Percentiles rank a stretch among this genome's conserved stretches.
These are phyloP conservation scores for Scaptomyza polygonia DNA, from an alignment of 2,888 invertebrate genomes.

Conservation along the genomic window DNA sequence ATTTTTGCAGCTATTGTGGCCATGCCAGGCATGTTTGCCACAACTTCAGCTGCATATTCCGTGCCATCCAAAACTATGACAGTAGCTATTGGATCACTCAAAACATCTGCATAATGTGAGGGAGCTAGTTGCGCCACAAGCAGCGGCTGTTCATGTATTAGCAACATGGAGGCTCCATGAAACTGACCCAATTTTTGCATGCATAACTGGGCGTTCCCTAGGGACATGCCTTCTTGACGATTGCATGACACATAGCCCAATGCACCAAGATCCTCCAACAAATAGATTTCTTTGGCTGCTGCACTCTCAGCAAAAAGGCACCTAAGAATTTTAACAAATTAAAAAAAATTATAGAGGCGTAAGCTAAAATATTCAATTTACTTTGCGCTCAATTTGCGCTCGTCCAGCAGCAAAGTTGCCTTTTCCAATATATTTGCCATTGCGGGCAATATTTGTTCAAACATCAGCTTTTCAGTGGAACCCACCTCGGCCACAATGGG, in stretches of 20 bases:
- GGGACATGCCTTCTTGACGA: constrained; percentile 85
- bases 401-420: constrained; percentile 1
- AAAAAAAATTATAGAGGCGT: neutral
- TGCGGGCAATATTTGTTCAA: constrained; percentile 61
- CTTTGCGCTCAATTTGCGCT: constrained; percentile 64
- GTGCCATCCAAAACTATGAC: constrained; percentile 60
- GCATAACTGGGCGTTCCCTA: constrained; percentile 84
- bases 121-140: constrained; percentile 34
- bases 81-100: constrained; percentile 36
- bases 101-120: constrained; percentile 57
- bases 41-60: constrained; percentile 43
- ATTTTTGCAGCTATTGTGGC: constrained; percentile 83
- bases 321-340: constrained; percentile 33
- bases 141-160: constrained; percentile 67
- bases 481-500: constrained; percentile 64
- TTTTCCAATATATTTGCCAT: constrained; percentile 57
- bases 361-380: constrained; percentile 33
- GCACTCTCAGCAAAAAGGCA: constrained; percentile 62
- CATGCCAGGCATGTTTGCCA: constrained; percentile 78
- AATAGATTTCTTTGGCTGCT: constrained; percentile 62
- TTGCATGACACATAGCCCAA: constrained; percentile 85
- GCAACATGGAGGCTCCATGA: constrained; percentile 86
- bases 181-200: constrained; percentile 85
- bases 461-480: constrained; percentile 70
- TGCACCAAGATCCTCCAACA: constrained; percentile 83